Percentiles rank a stretch among this genome's conserved stretches.
phyloP scores from a whole-genome alignment of 30 jellyfish, hydroid and myxozoan genomes.

The Clytia hemisphaerica region DNA sequence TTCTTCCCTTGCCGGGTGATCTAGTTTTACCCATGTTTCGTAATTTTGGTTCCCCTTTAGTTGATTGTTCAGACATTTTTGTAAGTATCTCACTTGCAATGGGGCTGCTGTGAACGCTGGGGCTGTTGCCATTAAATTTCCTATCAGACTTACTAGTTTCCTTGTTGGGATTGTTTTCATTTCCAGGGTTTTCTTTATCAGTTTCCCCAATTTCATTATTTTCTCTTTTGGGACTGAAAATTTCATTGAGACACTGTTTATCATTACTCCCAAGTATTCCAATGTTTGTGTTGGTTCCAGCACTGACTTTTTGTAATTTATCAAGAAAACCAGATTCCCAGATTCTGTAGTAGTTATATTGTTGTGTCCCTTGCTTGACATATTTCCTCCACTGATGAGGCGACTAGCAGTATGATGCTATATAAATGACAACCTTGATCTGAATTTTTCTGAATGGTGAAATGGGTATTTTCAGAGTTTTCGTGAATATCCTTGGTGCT shows the following conservation, averaged over 20 bases:
- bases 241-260: background rate
- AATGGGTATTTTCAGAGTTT: background rate
- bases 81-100: too few species aligned
- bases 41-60: background rate
- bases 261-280: background rate
- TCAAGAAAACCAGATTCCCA: background rate
- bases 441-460: too few species aligned
- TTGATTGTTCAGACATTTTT: slow-evolving; percentile 5
- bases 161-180: background rate
- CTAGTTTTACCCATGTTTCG: slow-evolving; percentile 6
- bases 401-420: background rate
- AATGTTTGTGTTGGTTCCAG: slow-evolving; percentile 1
- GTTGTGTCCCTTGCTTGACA: too few species aligned
- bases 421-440: too few species aligned
- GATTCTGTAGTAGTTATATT: background rate
- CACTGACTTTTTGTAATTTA: background rate
- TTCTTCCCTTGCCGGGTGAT: background rate
- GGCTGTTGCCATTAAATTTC: too few species aligned
- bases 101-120: slow-evolving; percentile 23
- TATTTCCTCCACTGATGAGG: background rate
- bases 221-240: background rate
- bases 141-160: slow-evolving; percentile 1
- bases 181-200: background rate
- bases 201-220: background rate
- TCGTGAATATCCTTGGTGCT: too few species aligned